A percentile compares a stretch with the other conserved stretches of the same genome.
These are phyloP conservation scores for Heliconius ethilla DNA, from an alignment of 2,888 invertebrate species.

Conservation along the genomic window DNA sequence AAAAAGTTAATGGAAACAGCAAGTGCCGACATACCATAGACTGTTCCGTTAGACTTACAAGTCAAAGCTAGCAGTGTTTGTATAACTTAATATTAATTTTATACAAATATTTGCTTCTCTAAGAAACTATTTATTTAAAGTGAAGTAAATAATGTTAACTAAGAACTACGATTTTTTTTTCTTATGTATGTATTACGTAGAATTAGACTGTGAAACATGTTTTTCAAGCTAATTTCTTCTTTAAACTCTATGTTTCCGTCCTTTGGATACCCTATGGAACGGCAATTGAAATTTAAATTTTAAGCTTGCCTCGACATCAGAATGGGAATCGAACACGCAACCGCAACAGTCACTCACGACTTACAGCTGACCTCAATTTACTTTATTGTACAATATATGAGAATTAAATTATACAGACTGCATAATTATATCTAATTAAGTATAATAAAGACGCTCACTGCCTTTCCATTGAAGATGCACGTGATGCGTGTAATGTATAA, in stretches of 20 bases:
- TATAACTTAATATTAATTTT: not conserved
- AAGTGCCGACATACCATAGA: not conserved
- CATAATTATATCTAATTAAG: not conserved
- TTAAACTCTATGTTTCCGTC: too few species aligned
- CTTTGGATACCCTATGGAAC: too few species aligned
- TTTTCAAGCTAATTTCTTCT: too few species aligned
- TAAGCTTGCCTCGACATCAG: too few species aligned
- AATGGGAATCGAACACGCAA: too few species aligned
- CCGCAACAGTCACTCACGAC: too few species aligned
- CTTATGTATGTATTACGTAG: too few species aligned
- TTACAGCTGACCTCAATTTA: too few species aligned
- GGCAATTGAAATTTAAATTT: too few species aligned
- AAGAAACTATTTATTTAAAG: not conserved
- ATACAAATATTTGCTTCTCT: not conserved
- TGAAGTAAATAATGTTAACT: not conserved
- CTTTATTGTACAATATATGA: too few species aligned
- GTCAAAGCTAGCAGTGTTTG: not conserved
- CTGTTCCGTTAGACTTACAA: not conserved
- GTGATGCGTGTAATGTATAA: slow-evolving; percentile 1
- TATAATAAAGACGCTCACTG: not conserved
- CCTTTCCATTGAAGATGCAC: not conserved
- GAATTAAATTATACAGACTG: too few species aligned
- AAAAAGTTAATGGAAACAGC: not conserved
- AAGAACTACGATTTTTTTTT: not conserved
- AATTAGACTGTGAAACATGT: too few species aligned